Percentiles rank a stretch among this genome's conserved stretches.
These are phyloP conservation scores for Cacatua alba DNA, from an alignment of 2,113 vertebrate genomes.

Conservation along the genomic window DNA sequence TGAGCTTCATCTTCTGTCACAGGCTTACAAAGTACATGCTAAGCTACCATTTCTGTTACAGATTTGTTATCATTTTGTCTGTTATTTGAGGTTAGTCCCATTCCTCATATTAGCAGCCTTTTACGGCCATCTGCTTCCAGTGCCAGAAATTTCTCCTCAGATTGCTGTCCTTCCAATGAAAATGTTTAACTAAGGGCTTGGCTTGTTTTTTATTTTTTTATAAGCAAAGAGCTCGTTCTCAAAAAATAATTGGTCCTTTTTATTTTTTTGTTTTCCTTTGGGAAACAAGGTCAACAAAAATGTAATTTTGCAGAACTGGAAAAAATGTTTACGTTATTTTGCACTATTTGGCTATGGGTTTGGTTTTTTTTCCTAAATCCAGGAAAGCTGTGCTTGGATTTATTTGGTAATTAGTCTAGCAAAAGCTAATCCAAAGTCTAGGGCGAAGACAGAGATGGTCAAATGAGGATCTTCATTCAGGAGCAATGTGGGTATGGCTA, in stretches of 20 bases:
- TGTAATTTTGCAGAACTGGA: neutral
- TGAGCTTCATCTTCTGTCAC: neutral
- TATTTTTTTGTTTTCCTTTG: neutral
- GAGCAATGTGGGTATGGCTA: neutral
- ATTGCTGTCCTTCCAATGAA: constrained; percentile 56
- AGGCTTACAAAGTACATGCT: neutral
- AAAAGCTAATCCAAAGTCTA: neutral
- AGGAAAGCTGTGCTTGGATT: neutral
- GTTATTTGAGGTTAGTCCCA: neutral
- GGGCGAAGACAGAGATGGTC: neutral
- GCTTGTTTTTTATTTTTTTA: neutral
- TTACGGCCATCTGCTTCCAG: constrained; percentile 1
- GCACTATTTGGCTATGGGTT: neutral
- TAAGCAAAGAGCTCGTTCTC: neutral
- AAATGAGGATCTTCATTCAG: neutral
- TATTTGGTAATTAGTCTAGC: neutral
- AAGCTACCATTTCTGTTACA: constrained; percentile 3
- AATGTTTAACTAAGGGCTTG: constrained; percentile 51
- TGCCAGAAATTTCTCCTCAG: neutral
- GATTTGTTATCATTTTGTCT: neutral
- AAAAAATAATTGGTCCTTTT: neutral
- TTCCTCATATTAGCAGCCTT: constrained; percentile 19
- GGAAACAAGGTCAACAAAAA: neutral
- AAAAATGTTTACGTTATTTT: neutral
- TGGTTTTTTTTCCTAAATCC: neutral